Conservation (phyloP, 53 echinoderm and acorn worm species). For the Holothuria scabra region DNA sequence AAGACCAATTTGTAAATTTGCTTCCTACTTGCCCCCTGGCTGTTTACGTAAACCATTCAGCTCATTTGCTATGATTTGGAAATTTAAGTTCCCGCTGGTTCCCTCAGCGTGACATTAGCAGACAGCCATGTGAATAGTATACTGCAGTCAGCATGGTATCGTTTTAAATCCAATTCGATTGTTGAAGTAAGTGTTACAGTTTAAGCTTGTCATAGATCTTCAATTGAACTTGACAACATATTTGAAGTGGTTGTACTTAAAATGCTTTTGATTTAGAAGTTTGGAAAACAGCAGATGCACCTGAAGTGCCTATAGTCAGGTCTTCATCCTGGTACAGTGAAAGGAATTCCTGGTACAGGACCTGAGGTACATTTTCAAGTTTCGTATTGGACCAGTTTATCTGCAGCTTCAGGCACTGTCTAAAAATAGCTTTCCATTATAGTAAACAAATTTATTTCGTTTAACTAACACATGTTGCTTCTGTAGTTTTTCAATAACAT, state of each 20-base stretch:
- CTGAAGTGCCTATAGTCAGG: no score
- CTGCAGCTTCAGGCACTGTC: no score
- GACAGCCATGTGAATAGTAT: constrained; percentile 7
- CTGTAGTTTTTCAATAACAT: no score
- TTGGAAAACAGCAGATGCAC: no score
- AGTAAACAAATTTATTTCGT: no score
- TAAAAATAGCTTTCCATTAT: no score
- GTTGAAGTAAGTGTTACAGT: constrained; percentile 21
- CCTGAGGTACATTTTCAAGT: no score
- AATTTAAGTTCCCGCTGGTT: constrained; percentile 31
- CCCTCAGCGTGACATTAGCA: neutral
- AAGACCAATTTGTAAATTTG: constrained; percentile 43
- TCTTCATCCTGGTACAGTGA: no score
- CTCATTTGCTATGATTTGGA: constrained; percentile 24
- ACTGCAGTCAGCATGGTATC: neutral
- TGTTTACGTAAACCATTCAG: constrained; percentile 28
- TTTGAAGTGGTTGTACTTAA: neutral
- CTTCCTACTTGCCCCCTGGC: constrained; percentile 28
- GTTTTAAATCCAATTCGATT: constrained; percentile 21
- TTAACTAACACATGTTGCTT: no score
- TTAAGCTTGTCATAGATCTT: constrained; percentile 3
- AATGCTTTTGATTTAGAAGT: no score
- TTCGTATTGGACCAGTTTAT: no score
- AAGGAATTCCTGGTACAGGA: no score
- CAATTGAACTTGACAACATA: neutral